A percentile compares a stretch with the other conserved stretches of the same genome.
phyloP scores from a whole-genome alignment of 2,888 invertebrate genomes.

The Leptinotarsa peninsularis region DNA sequence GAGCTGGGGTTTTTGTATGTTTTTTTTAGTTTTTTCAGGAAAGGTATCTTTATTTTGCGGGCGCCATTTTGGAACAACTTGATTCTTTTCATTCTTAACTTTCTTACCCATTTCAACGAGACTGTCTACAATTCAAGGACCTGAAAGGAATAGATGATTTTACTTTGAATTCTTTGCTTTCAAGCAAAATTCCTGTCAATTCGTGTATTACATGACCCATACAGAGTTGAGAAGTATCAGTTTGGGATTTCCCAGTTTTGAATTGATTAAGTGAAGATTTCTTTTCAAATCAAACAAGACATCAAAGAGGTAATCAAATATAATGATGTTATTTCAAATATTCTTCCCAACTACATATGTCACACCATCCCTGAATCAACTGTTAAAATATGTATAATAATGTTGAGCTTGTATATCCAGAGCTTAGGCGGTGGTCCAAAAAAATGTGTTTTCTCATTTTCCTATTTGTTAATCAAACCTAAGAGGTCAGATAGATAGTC shows the following conservation, averaged over 20 bases:
- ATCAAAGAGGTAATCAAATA: too few relatives aligned
- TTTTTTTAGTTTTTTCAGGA: constrained; percentile 33
- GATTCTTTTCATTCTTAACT: not conserved
- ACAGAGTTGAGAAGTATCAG: not conserved
- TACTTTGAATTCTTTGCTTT: not conserved
- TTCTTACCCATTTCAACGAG: constrained; percentile 35
- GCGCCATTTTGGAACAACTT: constrained; percentile 35
- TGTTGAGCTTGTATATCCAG: too few relatives aligned
- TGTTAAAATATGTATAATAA: too few relatives aligned
- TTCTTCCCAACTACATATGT: too few relatives aligned
- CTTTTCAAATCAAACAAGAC: too few relatives aligned
- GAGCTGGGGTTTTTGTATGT: constrained; percentile 5
- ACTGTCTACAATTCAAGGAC: constrained; percentile 27
- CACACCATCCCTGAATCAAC: too few relatives aligned
- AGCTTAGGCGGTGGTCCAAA: too few relatives aligned
- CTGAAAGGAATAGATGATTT: constrained; percentile 29
- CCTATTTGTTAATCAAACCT: too few relatives aligned
- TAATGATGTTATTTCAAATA: too few relatives aligned
- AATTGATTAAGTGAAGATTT: too few relatives aligned
- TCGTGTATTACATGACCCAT: not conserved
- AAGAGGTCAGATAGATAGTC: too few relatives aligned
- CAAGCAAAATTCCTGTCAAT: not conserved
- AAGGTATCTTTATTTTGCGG: constrained; percentile 38
- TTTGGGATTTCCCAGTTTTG: not conserved
- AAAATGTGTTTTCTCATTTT: too few relatives aligned